These are phyloP conservation scores for Vulpes lagopus DNA, from an alignment of 2,113 vertebrate genomes.

Conservation along the genomic window DNA sequence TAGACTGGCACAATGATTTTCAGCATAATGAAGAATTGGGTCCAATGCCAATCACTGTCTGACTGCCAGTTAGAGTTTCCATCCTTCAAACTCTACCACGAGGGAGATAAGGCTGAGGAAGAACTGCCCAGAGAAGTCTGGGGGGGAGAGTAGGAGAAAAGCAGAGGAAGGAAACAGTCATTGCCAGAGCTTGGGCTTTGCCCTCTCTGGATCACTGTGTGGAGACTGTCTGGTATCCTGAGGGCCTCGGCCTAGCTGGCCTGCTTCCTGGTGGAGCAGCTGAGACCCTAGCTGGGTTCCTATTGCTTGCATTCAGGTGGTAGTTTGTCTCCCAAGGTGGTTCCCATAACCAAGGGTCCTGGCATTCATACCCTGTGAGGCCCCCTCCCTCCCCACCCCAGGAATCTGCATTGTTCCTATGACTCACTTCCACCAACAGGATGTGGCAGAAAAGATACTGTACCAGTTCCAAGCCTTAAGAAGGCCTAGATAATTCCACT, in stretches of 20 bases:
- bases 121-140: neutral
- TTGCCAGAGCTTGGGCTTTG: neutral
- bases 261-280: neutral
- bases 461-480: neutral
- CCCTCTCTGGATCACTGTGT: neutral
- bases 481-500: neutral
- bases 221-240: too few species aligned
- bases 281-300: neutral
- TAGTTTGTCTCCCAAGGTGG: neutral
- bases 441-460: neutral
- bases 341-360: too few species aligned
- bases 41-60: neutral
- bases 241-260: too few species aligned
- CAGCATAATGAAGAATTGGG: constrained; percentile 22
- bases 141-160: neutral
- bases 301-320: neutral
- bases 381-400: neutral
- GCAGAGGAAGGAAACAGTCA: too few species aligned
- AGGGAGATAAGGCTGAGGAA: neutral
- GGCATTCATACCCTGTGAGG: neutral
- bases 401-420: too few species aligned
- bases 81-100: neutral
- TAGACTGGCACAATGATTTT: constrained; percentile 12
- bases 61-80: neutral
- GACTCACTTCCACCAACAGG: neutral